Conservation (phyloP, 2,797 vertebrate genomes). For the Adelosebastes latens region DNA sequence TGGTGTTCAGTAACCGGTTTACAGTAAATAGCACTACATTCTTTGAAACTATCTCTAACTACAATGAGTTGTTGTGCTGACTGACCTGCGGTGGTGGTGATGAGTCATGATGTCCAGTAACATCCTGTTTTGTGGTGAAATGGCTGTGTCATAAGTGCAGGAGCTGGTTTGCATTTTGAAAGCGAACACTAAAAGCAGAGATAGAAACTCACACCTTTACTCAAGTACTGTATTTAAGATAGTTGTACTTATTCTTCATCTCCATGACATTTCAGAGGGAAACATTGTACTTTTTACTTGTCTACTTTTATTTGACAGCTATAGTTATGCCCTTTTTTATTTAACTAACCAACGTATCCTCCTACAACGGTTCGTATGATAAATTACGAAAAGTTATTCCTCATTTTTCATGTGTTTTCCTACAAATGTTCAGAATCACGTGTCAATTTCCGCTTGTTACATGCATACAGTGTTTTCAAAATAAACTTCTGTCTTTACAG, state of each 20-base stretch:
- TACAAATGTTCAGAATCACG: not conserved
- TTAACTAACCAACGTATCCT: no score
- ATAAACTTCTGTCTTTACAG: no score
- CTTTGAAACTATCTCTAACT: not conserved
- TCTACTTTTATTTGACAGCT: not conserved
- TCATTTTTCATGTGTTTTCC: not conserved
- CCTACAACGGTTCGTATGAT: not conserved
- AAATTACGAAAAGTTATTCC: not conserved
- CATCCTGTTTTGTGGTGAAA: not conserved
- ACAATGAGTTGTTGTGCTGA: conserved; percentile 9
- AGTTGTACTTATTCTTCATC: not conserved
- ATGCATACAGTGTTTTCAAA: no score
- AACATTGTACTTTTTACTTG: not conserved
- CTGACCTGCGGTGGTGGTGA: conserved; percentile 42
- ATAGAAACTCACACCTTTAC: not conserved
- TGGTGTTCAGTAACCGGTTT: conserved; percentile 17
- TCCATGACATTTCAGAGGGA: not conserved
- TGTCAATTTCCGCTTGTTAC: not conserved
- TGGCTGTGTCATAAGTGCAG: not conserved
- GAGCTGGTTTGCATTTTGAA: not conserved
- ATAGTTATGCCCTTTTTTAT: not conserved
- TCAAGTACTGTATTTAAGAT: not conserved
- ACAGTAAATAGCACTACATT: not conserved
- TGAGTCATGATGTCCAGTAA: not conserved
- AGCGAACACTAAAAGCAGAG: not conserved